Base-by-base conservation (phyloP, 2,797 vertebrate genomes). In the Acrocephalus scirpaceus region DNA sequence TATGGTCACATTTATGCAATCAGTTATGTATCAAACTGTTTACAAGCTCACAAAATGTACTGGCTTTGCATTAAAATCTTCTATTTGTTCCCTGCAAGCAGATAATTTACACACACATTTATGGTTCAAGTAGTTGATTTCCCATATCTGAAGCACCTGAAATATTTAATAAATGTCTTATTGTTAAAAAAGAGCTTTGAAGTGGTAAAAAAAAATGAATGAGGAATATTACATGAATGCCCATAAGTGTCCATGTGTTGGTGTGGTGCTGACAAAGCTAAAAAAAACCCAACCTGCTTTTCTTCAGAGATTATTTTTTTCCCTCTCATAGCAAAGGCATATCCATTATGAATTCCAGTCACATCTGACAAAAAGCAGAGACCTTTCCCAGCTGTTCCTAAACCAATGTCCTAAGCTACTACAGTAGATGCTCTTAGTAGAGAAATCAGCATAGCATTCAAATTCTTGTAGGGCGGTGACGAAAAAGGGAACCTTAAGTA, bases 391-490 rank as follows among this genome's bases (percentile, higher is more conserved):
- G 16, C 7, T 81, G 22, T 6, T 4, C 3, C 25, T 75, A 56
- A 42, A 69, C 20, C 32, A 36, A 16, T 32, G 13, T 54, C 56
- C 25, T 62, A 81, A 79, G 4, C 20, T 42, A 60, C 7, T 0
- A 0, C 38, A 65, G 17, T 13, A 78, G 29, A 23, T 57, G 15
- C 7, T 62, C 7, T 36, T 51, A 25, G 51, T 26, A 26, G 27
- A 87, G 64, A 71, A 87, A 79, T 38, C 38, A 70, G 13, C 1
- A 2, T 22, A 45, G 29, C 4, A 64, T 21, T 20, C 23, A 85
- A 34, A 75, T 71, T 64, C 45, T 64, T 61, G 11, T 77, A 58
- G 42, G 16, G 6, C 0, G 0, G 7, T 3, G 2, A 40, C 34
- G 17, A 15, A 69, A 82, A 88, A 53, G 17, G 16, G 12, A 92